Base-by-base conservation (phyloP, 1,140 invertebrate genomes). In the Drosophila nannoptera region DNA sequence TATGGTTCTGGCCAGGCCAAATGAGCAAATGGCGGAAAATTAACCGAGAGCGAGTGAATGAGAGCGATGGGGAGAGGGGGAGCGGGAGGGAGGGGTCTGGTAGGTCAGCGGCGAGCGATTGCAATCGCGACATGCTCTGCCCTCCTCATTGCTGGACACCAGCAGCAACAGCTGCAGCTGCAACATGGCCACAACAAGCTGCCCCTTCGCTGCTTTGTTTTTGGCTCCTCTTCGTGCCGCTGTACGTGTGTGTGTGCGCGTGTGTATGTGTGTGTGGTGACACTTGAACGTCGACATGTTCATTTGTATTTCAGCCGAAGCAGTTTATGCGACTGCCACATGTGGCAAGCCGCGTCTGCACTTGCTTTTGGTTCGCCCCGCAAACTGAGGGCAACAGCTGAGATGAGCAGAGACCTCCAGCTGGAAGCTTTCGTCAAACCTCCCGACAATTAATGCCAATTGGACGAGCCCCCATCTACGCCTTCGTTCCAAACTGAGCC, bases 21-120 rank as follows among this genome's bases (percentile, higher is more conserved):
- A 78, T 84, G 73, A 74, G 70, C 81, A 81, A 84, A 81, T 86
- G 81, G 81, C 82, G 82, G 81, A 86, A 84, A 84, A 86, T 84
- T 83, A 83, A 82, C 45, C 33, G 43, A 48, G 50, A 35, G 45
- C 16, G 59, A 68, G 45, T 14, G 40, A 7, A 43, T 14, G 7
- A 14, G 0, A 43, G 40, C 7, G 40, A 43, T n/a, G 14, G 40
- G 14, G 7, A 43, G n/a, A 43, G n/a, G 14, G n/a, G 14, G 1
- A 42, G n/a, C 1, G 4, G 14, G 12, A 43, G 40, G 22, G 22
- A 3, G 22, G 22, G 22, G 22, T 22, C 22, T 22, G 22, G 22
- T 22, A 22, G 22, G 22, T 22, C 22, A 22, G 22, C 22, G 22
- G 22, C 43, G 60, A 65, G 52, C 78, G 80, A 84, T 84, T 86